Evolutionary conservation across 2,797 vertebrate genomes (phyloP), one percentile per base, ranked within the genome.

Genomic region (Sebastes kiyomatsui): DNA sequence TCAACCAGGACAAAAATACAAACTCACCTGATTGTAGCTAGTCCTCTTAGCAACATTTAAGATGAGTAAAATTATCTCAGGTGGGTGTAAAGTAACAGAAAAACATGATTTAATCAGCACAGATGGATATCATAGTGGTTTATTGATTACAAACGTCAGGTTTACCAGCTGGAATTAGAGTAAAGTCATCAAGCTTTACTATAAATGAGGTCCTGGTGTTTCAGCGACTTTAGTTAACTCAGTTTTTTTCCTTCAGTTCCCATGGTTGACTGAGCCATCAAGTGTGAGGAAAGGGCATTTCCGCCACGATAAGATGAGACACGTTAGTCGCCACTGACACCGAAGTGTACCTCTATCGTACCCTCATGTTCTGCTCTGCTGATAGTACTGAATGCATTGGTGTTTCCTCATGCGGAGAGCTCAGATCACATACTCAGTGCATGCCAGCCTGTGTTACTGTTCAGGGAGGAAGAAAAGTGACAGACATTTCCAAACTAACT

Each of bases 281-380:
- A 87, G 80, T 73, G 83, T 73, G 77, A 78, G 67, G 75, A 86
- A 82, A 88, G 75, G 69, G 62, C 74, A 79, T 77, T 88, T 91
- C 86, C 69, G 28, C 76, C 30, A 62, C 13, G 64, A 87, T 87
- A 81, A 86, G 87, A 83, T 14, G 27, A 74, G 71, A 81, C 54
- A 23, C 27, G 79, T 62, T n/a, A 82, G 89, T 80, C 81, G 60
- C 73, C 13, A 0, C 68, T 64, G 83, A 79, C 80, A 77, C 72
- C 1, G 4, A 55, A 27, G 71, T 32, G 72, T 20, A 72, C 70
- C 79, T 91, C 85, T 84, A 59, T 73, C 75, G 54, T 64, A 71
- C 93, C 94, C 88, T 83, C 23, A 93, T 93, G 94, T 91, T 93
- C 86, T 82, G 93, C 93, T 89, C 90, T 65, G 88, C 79, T 89